These are phyloP conservation scores for Hypolimnas misippus DNA, from an alignment of 2,888 invertebrate species.

Conservation along the genomic window DNA sequence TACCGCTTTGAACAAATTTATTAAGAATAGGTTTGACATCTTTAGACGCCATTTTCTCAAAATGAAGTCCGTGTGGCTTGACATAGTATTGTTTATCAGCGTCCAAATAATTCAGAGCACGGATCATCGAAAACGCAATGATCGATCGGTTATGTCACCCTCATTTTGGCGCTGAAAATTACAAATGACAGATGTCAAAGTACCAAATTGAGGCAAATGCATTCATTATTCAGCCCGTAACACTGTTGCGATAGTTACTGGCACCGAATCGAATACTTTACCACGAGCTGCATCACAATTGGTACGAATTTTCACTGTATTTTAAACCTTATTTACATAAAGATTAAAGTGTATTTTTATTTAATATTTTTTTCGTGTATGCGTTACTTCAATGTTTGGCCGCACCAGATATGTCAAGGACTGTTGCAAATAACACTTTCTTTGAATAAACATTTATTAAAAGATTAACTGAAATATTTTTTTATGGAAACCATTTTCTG, in stretches of 20 bases:
- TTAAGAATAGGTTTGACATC: no score
- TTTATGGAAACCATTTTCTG: not conserved
- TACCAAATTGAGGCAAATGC: constrained; percentile 54
- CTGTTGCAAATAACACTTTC: constrained; percentile 68
- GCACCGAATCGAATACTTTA: constrained; percentile 66
- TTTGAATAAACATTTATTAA: constrained; percentile 55
- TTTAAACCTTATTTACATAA: constrained; percentile 44
- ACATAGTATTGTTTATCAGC: no score
- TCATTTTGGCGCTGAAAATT: constrained; percentile 37
- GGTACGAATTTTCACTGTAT: constrained; percentile 46
- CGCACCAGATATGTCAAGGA: constrained; percentile 76
- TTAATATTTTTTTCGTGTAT: constrained; percentile 46
- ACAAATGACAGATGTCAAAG: constrained; percentile 49
- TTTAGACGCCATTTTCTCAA: no score
- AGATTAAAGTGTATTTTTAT: constrained; percentile 37
- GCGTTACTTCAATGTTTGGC: constrained; percentile 61
- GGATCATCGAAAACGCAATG: not conserved
- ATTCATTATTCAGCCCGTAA: constrained; percentile 69
- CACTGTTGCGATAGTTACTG: constrained; percentile 65
- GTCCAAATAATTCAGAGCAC: constrained; percentile 4
- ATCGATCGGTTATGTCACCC: constrained; percentile 12
- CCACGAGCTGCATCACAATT: constrained; percentile 70
- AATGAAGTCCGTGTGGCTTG: no score
- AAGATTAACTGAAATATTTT: not conserved
- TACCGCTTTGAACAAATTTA: no score